phyloP scores from a whole-genome alignment of 2,113 vertebrate species.

The Phainopepla nitens region DNA sequence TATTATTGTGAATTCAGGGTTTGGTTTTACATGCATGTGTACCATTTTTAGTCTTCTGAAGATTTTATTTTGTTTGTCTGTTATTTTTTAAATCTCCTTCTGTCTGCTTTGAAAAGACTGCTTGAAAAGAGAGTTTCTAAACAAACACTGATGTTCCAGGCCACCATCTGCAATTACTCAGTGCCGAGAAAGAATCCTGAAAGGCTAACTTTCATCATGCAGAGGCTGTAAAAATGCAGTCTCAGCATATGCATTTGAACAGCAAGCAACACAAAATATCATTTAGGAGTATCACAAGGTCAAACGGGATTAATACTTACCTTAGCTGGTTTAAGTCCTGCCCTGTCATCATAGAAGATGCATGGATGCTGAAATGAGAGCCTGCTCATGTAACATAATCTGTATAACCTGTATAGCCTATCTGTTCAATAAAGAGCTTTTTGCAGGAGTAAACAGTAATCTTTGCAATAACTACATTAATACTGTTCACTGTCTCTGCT shows the following conservation, averaged over 20 bases:
- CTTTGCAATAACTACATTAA: neutral
- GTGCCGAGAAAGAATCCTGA: neutral
- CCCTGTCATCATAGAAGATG: neutral
- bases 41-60: neutral
- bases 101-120: neutral
- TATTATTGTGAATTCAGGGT: neutral
- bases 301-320: neutral
- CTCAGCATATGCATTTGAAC: neutral
- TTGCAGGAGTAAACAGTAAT: neutral
- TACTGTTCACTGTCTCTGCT: neutral
- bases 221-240: neutral
- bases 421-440: neutral
- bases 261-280: neutral
- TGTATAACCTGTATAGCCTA: neutral
- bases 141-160: neutral
- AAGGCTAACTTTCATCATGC: neutral
- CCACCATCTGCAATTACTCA: neutral
- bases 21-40: neutral
- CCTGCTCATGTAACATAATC: neutral
- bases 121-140: neutral
- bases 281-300: neutral
- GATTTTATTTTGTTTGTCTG: neutral
- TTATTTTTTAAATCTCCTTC: neutral
- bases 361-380: neutral
- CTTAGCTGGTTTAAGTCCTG: neutral